These are phyloP conservation scores for Macquaria ambigua DNA, from an alignment of 2,113 vertebrate species.

Conservation along the genomic window DNA sequence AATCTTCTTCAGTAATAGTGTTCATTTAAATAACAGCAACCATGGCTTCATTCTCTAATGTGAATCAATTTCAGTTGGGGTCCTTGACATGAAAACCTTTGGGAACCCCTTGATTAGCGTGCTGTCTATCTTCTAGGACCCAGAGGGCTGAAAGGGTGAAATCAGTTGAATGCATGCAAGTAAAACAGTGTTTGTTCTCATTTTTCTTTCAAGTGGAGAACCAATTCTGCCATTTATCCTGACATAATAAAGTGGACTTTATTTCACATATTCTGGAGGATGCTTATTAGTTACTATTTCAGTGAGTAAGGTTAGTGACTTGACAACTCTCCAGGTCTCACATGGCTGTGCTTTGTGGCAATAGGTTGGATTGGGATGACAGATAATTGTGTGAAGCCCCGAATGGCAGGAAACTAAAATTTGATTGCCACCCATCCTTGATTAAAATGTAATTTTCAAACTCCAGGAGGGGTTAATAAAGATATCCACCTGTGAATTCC, in stretches of 20 bases:
- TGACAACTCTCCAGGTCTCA: neutral
- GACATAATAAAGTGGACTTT: conserved; percentile 19
- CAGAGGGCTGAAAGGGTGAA: neutral
- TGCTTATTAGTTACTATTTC: neutral
- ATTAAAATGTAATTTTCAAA: conserved; percentile 44
- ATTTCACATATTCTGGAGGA: neutral
- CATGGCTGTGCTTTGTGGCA: neutral
- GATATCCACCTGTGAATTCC: neutral
- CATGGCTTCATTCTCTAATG: neutral
- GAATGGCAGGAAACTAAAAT: conserved; percentile 31
- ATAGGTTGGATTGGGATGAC: neutral
- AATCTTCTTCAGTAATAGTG: neutral
- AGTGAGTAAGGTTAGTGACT: neutral
- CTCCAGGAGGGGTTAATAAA: conserved; percentile 12
- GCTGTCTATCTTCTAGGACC: neutral
- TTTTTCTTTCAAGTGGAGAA: conserved; percentile 17
- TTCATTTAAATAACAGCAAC: conserved; percentile 11
- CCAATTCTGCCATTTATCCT: neutral
- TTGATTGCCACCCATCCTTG: neutral
- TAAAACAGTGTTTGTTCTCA: conserved; percentile 10
- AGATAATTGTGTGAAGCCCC: neutral
- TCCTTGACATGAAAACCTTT: conserved; percentile 34
- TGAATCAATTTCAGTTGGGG: conserved; percentile 2
- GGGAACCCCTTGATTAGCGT: neutral
- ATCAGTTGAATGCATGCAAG: neutral